phyloP scores from a whole-genome alignment of 64 coral and sea anemone species.

The Stichodactyla mertensii region DNA sequence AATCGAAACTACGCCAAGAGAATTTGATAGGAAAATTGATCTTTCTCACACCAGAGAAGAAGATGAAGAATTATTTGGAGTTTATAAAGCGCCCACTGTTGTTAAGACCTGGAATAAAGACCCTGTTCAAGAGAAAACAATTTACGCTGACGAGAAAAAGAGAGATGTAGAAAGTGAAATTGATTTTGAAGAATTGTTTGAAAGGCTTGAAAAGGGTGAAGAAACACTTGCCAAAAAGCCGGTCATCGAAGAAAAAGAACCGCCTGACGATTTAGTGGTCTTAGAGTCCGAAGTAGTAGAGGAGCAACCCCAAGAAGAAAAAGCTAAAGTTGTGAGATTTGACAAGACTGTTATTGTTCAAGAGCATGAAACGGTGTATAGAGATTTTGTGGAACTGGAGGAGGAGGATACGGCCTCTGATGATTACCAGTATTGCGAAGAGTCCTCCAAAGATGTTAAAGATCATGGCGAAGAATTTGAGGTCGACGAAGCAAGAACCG shows the following conservation, averaged over 20 bases:
- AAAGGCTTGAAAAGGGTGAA: conserved; percentile 30
- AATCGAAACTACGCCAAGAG: conserved; percentile 12
- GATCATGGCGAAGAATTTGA: conserved; percentile 6
- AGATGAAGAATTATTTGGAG: not conserved
- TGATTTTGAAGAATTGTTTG: conserved; percentile 64
- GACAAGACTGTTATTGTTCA: conserved; percentile 2
- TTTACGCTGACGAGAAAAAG: conserved; percentile 14
- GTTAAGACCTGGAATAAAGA: not conserved
- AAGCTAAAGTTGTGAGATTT: conserved; percentile 4
- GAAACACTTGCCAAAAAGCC: not conserved
- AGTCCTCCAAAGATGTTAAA: not conserved
- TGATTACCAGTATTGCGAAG: not conserved
- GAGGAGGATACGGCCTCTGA: not conserved
- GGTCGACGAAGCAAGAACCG: not conserved
- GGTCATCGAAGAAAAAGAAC: not conserved
- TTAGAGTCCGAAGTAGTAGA: not conserved
- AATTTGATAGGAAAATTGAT: conserved; percentile 15
- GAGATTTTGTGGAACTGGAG: not conserved
- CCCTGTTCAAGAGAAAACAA: conserved; percentile 14
- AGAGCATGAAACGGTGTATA: conserved; percentile 9
- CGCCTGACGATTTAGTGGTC: not conserved
- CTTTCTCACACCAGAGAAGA: conserved; percentile 26
- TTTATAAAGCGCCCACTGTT: not conserved
- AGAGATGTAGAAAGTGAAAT: conserved; percentile 46
- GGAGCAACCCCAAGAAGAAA: conserved; percentile 7